Conservation (phyloP, 2,888 invertebrate species). For the Thumatha senex region DNA sequence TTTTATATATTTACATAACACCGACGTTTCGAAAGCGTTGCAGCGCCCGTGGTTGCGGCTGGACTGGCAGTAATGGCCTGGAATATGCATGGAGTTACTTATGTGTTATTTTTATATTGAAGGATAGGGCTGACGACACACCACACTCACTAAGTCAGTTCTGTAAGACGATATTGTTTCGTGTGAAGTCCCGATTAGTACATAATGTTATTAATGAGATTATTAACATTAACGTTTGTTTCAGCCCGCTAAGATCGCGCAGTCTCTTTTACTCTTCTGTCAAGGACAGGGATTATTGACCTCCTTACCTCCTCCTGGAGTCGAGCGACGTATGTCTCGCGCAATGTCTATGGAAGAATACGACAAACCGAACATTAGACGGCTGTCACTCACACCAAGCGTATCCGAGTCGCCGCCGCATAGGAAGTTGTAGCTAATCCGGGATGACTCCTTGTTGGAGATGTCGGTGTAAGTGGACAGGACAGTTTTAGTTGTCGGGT, state of each 20-base stretch:
- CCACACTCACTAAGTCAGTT: too few species aligned
- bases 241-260: conserved; percentile 94
- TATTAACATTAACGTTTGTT: conserved; percentile 16
- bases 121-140: too few species aligned
- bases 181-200: too few species aligned
- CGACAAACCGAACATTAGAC: conserved; percentile 90
- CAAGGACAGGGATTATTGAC: conserved; percentile 94
- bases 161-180: too few species aligned
- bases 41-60: too few species aligned
- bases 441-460: conserved; percentile 47
- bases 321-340: conserved; percentile 87
- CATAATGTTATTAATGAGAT: not conserved
- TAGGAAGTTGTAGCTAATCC: conserved; percentile 59
- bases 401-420: conserved; percentile 65
- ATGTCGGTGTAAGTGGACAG: conserved; percentile 36
- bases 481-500: conserved; percentile 2
- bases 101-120: too few species aligned
- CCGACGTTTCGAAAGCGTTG: too few species aligned
- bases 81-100: too few species aligned
- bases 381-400: conserved; percentile 85
- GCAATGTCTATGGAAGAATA: conserved; percentile 93
- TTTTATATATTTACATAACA: too few species aligned
- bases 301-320: conserved; percentile 91
- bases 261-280: conserved; percentile 93
- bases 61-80: too few species aligned